phyloP scores from a whole-genome alignment of 2,797 vertebrate species.

The Muraenolepis orangiensis region DNA sequence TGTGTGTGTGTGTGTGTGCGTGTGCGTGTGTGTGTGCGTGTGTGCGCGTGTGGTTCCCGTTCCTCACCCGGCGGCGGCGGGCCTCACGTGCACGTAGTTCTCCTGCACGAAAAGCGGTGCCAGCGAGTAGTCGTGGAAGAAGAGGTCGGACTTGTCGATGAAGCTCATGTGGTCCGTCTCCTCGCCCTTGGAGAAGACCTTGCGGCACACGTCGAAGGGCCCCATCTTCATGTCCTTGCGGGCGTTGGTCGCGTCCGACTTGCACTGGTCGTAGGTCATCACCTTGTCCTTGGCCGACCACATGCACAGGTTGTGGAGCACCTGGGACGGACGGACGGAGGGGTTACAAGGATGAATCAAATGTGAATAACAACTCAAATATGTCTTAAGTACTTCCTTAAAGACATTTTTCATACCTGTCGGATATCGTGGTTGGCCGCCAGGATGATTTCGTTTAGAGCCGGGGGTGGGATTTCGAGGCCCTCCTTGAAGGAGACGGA shows the following conservation, averaged over 20 bases:
- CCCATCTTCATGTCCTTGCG: conserved; percentile 93
- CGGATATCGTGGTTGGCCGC: conserved; percentile 96
- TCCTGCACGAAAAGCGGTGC: conserved; percentile 96
- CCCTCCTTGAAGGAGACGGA: conserved; percentile 95
- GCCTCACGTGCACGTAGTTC: conserved; percentile 91
- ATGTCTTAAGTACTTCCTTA: neutral
- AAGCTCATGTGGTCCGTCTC: conserved; percentile 86
- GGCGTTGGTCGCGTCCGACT: conserved; percentile 81
- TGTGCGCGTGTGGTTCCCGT: neutral
- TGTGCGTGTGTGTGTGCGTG: no score
- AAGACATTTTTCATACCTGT: conserved; percentile 76
- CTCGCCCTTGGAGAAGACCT: conserved; percentile 84
- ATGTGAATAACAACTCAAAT: neutral
- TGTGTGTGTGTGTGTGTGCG: no score
- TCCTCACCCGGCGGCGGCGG: conserved; percentile 87
- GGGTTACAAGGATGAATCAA: neutral
- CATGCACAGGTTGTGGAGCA: conserved; percentile 97
- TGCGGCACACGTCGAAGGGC: conserved; percentile 93
- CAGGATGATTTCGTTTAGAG: conserved; percentile 95
- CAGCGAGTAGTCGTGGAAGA: conserved; percentile 96
- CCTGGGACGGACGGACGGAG: conserved; percentile 60
- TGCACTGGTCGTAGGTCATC: conserved; percentile 90
- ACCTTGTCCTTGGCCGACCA: conserved; percentile 89
- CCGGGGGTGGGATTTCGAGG: conserved; percentile 89
- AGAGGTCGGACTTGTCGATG: conserved; percentile 93